Conservation (phyloP, 2,797 vertebrate species). For the Microctenopoma stevenorrisi region DNA sequence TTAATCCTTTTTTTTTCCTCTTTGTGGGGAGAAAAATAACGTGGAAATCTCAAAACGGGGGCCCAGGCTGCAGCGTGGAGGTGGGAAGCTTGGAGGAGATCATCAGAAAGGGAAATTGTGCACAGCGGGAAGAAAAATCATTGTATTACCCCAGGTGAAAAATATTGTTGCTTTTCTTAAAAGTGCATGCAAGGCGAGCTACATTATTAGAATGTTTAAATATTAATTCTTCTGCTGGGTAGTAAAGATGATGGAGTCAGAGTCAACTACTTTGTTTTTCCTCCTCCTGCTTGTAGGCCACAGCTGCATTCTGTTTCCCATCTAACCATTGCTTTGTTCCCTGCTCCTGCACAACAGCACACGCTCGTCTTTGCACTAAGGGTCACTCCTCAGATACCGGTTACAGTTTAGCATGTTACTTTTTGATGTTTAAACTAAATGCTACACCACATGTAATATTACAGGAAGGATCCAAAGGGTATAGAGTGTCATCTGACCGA, state of each 20-base stretch:
- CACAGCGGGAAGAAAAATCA: slow-evolving; percentile 87
- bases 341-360: slow-evolving; percentile 38
- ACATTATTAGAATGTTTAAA: slow-evolving; percentile 99
- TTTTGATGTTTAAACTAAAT: slow-evolving; percentile 45
- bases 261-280: slow-evolving; percentile 90
- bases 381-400: slow-evolving; percentile 29
- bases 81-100: slow-evolving; percentile 78
- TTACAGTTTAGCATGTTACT: slow-evolving; percentile 37
- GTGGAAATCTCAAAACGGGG: slow-evolving; percentile 72
- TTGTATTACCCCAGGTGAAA: slow-evolving; percentile 92
- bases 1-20: slow-evolving; percentile 22
- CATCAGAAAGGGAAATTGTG: slow-evolving; percentile 88
- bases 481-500: slow-evolving; percentile 49
- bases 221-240: slow-evolving; percentile 99
- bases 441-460: slow-evolving; percentile 17
- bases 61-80: slow-evolving; percentile 53
- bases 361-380: slow-evolving; percentile 11
- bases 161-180: slow-evolving; percentile 96
- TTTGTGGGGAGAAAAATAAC: slow-evolving; percentile 71
- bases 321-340: slow-evolving; percentile 57
- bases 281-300: slow-evolving; percentile 73
- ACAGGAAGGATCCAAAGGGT: slow-evolving; percentile 51
- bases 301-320: slow-evolving; percentile 54
- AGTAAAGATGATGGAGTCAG: slow-evolving; percentile 98
- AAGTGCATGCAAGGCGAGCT: slow-evolving; percentile 96